Base-by-base conservation (phyloP, 2,888 invertebrate genomes). In the Melanophora roralis region DNA sequence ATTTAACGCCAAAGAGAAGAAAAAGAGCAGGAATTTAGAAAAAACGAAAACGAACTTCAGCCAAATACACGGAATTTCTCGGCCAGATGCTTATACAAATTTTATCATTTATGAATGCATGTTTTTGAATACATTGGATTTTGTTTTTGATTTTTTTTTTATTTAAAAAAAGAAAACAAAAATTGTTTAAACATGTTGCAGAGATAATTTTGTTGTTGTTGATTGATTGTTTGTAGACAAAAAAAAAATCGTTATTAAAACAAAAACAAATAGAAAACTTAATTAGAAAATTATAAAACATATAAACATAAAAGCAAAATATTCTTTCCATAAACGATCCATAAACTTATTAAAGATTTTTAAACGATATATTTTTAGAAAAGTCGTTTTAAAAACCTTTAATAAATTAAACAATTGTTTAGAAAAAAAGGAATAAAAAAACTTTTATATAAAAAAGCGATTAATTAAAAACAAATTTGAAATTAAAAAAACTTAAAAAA, bases 21-120 rank as follows among this genome's bases (percentile, higher is more conserved):
- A 19, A 16, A 9, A 38, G 57, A 38, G 49, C 19, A 65, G 47
- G 34, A 43, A 49, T 49, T 71, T 55, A 78, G n/a, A n/a, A n/a
- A 82, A 27, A 27, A 84, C 81, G 83, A 84, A 82, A 85, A 82
- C 84, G 85, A 85, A 85, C 84, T 88, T 87, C 88, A 88, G 88
- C 86, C 89, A 89, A 89, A 85, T 87, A 89, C 89, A 89, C 89
- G 89, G 90, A 86, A 86, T 86, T 87, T 85, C 85, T 86, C 89
- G 88, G 87, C 89, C 89, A 89, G 89, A 89, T 89, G 89, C 86
- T 88, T 86, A 87, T 85, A 85, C 71, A 82, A 82, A 79, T 80
- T 80, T 69, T 57, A 55, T 59, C 36, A 62, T 83, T 81, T n/a
- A n/a, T n/a, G n/a, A n/a, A n/a, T n/a, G n/a, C 51, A 77, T 75